Percentiles rank a stretch among this genome's conserved stretches.
Conservation (phyloP, 2,888 invertebrate genomes). For the Eupithecia vulgata region DNA sequence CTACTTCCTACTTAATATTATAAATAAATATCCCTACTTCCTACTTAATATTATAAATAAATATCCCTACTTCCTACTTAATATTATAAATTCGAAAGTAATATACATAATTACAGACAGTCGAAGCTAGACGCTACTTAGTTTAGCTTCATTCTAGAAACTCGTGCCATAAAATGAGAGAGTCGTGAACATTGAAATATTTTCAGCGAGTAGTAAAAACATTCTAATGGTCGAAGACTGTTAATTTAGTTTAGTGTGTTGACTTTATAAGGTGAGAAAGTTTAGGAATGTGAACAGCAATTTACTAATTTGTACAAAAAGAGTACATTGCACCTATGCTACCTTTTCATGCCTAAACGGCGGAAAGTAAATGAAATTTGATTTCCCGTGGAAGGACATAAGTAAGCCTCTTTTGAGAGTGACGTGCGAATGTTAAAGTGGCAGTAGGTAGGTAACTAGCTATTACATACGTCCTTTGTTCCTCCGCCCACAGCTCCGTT, state of each 20-base stretch:
- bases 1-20: no score
- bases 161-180: constrained; percentile 1
- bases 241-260: neutral
- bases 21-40: no score
- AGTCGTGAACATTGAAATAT: constrained; percentile 6
- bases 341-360: neutral
- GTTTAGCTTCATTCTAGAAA: constrained; percentile 8
- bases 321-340: no score
- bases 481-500: constrained; percentile 86
- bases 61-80: no score
- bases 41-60: no score
- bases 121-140: neutral
- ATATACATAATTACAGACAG: no score
- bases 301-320: neutral
- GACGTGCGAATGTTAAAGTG: no score
- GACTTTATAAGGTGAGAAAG: neutral
- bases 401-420: neutral
- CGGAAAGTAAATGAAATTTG: neutral
- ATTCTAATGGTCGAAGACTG: neutral
- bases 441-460: no score
- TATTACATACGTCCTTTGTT: constrained; percentile 73
- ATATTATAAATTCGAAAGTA: no score
- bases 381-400: neutral
- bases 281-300: neutral
- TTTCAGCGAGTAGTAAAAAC: constrained; percentile 10